phyloP scores from a whole-genome alignment of 2,797 vertebrate species.

The Carapus acus region DNA sequence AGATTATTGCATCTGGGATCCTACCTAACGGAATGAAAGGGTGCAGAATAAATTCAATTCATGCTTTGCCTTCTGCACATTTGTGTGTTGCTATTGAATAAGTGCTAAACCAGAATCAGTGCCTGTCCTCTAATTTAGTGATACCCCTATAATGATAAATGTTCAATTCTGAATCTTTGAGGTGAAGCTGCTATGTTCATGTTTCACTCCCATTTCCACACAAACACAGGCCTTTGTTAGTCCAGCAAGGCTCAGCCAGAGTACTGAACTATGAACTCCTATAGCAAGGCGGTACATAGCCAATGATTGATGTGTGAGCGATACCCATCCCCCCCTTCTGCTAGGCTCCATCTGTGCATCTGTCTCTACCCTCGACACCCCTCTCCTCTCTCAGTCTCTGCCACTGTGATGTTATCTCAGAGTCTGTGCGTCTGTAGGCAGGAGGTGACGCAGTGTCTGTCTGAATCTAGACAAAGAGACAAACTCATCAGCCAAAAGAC shows the following conservation, averaged over 20 bases:
- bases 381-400: constrained; percentile 61
- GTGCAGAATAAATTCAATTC: too few relatives aligned
- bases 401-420: constrained; percentile 81
- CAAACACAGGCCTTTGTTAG: constrained; percentile 39
- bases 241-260: constrained; percentile 31
- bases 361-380: constrained; percentile 69
- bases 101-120: too few relatives aligned
- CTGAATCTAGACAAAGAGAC: constrained; percentile 82
- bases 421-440: constrained; percentile 83
- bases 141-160: too few relatives aligned
- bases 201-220: constrained; percentile 47
- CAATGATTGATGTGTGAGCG: constrained; percentile 75
- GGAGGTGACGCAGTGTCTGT: constrained; percentile 85
- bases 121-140: too few relatives aligned
- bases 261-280: constrained; percentile 66
- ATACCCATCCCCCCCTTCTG: constrained; percentile 67
- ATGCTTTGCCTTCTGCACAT: too few relatives aligned
- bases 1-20: too few relatives aligned
- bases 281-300: constrained; percentile 62
- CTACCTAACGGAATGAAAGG: too few relatives aligned
- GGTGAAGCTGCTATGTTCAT: too few relatives aligned
- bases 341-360: constrained; percentile 78
- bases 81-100: too few relatives aligned
- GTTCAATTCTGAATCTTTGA: too few relatives aligned
- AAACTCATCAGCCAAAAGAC: constrained; percentile 80